Evolutionary conservation across 2,888 invertebrate genomes (phyloP), one percentile per base, ranked within the genome.

Genomic region (Parnassius mnemosyne): DNA sequence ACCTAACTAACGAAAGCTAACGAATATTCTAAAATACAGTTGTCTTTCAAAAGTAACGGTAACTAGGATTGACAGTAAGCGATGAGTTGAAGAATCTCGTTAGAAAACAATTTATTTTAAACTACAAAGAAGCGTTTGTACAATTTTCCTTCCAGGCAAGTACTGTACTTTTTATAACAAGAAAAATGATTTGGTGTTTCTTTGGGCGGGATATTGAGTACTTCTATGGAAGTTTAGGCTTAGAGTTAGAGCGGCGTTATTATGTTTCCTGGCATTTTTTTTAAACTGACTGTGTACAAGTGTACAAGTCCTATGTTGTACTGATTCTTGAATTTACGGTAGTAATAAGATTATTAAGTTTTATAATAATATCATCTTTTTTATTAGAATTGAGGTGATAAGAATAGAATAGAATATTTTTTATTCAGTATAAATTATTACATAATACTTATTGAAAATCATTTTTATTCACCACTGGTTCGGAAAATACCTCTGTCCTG

Each of bases 141-240:
- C 57, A 61, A 47, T 61, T 61, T 46, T 55, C 47, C 0, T 20
- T 20, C 20, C 20, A 57, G 46, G 53, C 57, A 47, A 61, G 61
- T 61, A 49, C 41, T 46, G 57, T 16, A 52, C 56, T 46, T 52
- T 46, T 42, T 56, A 13, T 50, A 61, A 61, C 56, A 53, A 61
- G 61, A 57, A 57, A 61, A 55, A 52, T 52, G 47, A 61, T 57
- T 56, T 20, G 1, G 54, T 53, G 57, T 56, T 61, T 61, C 61
- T 57, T 57, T 61, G 61, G 57, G 61, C 53, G 52, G 61, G 57
- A 57, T 57, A 53, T 52, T 57, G 57, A 61, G 61, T 61, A 57
- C 53, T n/a, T n/a, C n/a, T n/a, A n/a, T n/a, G n/a, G n/a, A n/a
- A n/a, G n/a, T n/a, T n/a, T n/a, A n/a, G n/a, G n/a, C n/a, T n/a